These are phyloP conservation scores for Gobionotothen gibberifrons DNA, from an alignment of 2,797 vertebrate genomes.

Conservation along the genomic window DNA sequence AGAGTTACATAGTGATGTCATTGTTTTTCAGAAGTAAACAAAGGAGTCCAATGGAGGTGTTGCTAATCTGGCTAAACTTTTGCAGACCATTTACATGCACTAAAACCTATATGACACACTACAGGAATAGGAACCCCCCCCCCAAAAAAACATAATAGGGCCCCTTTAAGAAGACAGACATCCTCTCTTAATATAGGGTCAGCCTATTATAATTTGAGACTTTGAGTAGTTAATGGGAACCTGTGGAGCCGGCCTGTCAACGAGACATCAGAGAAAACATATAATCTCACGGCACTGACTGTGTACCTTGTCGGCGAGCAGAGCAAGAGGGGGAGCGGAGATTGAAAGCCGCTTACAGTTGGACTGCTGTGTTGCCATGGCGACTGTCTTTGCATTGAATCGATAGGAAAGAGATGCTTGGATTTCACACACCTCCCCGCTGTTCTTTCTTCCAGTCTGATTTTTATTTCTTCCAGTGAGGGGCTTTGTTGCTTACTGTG, in stretches of 20 bases:
- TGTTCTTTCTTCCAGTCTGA: slow-evolving; percentile 34
- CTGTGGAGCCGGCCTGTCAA: slow-evolving; percentile 24
- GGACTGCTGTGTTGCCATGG: slow-evolving; percentile 86
- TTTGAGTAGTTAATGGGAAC: slow-evolving; percentile 22
- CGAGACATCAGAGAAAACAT: slow-evolving; percentile 36
- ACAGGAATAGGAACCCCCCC: too few relatives aligned
- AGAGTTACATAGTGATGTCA: too few relatives aligned
- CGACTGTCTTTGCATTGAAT: slow-evolving; percentile 85
- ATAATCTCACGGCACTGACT: slow-evolving; percentile 44
- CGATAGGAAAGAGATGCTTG: slow-evolving; percentile 69
- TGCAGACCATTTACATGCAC: too few relatives aligned
- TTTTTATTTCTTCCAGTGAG: slow-evolving; percentile 23
- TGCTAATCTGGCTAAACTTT: too few relatives aligned
- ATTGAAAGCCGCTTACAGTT: slow-evolving; percentile 74
- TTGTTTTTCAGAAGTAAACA: too few relatives aligned
- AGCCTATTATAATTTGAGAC: slow-evolving; percentile 21
- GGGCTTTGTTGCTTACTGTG: slow-evolving; percentile 19
- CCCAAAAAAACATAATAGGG: too few relatives aligned
- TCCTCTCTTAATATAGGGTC: neutral
- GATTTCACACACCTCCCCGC: slow-evolving; percentile 53
- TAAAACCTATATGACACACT: too few relatives aligned
- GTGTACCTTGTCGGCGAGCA: slow-evolving; percentile 66
- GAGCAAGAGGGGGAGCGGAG: slow-evolving; percentile 74
- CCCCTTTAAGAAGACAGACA: neutral
- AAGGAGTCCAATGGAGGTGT: too few relatives aligned